Conservation (phyloP, 2,113 vertebrate genomes). For the Callionymus lyra region DNA sequence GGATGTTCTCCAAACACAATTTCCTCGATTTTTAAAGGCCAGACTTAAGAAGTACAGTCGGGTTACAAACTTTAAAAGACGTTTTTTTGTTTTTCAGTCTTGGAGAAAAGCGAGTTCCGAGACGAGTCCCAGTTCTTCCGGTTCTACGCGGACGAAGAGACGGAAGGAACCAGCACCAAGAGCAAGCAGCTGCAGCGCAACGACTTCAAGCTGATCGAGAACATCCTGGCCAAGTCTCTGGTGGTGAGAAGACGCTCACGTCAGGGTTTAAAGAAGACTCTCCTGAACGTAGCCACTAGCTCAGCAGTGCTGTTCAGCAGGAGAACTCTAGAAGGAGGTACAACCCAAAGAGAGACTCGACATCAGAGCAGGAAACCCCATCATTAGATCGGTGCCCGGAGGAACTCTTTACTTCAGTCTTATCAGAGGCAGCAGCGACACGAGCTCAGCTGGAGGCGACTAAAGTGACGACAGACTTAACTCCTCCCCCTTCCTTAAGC, state of each 20-base stretch:
- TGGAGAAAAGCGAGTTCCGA: slow-evolving; percentile 98
- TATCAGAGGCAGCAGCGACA: slow-evolving; percentile 56
- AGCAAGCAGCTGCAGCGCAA: slow-evolving; percentile 83
- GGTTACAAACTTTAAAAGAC: not conserved
- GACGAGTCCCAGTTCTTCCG: slow-evolving; percentile 97
- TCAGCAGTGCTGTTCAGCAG: no score
- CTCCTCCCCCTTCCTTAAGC: not conserved
- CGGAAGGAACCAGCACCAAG: slow-evolving; percentile 85
- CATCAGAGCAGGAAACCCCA: no score
- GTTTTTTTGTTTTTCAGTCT: slow-evolving; percentile 61
- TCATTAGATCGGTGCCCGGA: slow-evolving; percentile 3
- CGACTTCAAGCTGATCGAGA: slow-evolving; percentile 94
- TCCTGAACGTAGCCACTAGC: no score
- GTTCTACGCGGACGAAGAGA: slow-evolving; percentile 95
- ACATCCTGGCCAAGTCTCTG: slow-evolving; percentile 86
- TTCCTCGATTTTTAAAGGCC: no score
- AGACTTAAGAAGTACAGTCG: no score
- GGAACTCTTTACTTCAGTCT: slow-evolving; percentile 58
- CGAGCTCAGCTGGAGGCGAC: slow-evolving; percentile 25
- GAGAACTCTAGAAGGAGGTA: no score
- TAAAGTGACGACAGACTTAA: slow-evolving; percentile 38
- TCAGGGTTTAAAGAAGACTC: no score
- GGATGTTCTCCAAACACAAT: no score
- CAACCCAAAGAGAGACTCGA: no score
- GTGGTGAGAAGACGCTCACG: slow-evolving; percentile 80